Base-by-base conservation (phyloP, 2,888 invertebrate species). In the Cantharis rufa region DNA sequence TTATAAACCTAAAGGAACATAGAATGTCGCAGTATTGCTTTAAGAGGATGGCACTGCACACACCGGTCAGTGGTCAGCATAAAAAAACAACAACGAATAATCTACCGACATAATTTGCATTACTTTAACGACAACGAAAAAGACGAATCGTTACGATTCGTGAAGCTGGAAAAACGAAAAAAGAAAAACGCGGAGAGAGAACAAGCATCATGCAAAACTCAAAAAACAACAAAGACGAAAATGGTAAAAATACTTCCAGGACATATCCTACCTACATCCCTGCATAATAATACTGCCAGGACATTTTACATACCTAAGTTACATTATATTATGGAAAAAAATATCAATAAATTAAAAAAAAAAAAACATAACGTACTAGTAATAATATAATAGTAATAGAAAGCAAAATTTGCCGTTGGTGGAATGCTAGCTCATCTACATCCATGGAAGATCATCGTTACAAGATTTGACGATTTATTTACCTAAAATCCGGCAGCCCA, bases 251-350 rank as follows among this genome's bases (percentile, higher is more conserved):
- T 79, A 77, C 77, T 77, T 75, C 72, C 74, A 78, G 78, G 78
- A 71, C 71, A 72, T 78, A 78, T 75, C 63, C 73, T 74, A 81
- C 74, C 79, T 32, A 74, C 81, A 77, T 80, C 84, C 86, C 86
- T 87, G 86, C 85, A 83, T 83, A 84, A 83, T 87, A 87, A 87
- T 87, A 87, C 87, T 87, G 87, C 85, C 83, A 84, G 84, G 85
- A 85, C 84, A 85, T 82, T 79, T 76, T 32, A 32, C 32, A 32
- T 81, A 80, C 72, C 63, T 78, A 80, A 75, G 71, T 71, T 79
- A 79, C 72, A 76, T 32, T 32, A 32, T 32, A 32, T 32, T 32
- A 32, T 32, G 32, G 32, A 78, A 80, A 77, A 79, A 78, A 81
- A 77, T 78, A 75, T 70, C 76, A 70, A 78, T 74, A 74, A 77